Conservation (phyloP, 2,113 vertebrate genomes). For the Guaruba guarouba region DNA sequence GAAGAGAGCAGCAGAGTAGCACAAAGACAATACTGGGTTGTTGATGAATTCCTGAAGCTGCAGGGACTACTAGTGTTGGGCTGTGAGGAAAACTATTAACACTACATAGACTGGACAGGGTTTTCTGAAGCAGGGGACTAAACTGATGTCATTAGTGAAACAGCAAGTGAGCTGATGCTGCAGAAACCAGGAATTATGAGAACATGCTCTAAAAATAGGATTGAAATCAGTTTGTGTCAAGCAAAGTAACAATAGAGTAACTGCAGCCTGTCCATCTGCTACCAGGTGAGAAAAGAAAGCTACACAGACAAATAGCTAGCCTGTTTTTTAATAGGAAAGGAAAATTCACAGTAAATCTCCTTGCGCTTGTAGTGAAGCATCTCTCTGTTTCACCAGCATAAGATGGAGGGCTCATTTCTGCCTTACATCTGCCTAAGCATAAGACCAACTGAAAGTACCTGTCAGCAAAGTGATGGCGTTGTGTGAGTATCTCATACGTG, state of each 20-base stretch:
- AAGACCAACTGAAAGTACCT: neutral
- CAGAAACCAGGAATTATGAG: neutral
- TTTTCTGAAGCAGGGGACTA: neutral
- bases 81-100: neutral
- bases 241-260: neutral
- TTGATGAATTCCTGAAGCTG: neutral
- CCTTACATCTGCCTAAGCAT: neutral
- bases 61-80: neutral
- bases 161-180: neutral
- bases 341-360: neutral
- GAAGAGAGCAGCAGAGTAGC: neutral
- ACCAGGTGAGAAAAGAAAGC: neutral
- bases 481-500: neutral
- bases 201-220: neutral
- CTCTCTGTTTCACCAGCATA: neutral
- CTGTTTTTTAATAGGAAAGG: neutral
- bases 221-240: neutral
- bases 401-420: neutral
- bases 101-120: rapidly evolving
- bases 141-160: neutral
- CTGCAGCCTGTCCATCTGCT: neutral
- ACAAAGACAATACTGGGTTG: neutral
- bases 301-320: neutral
- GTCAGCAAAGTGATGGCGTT: neutral
- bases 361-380: neutral